Evolutionary conservation across 2,888 invertebrate genomes (phyloP), one percentile per base, ranked within the genome.

Genomic region (Halictus ligatus): DNA sequence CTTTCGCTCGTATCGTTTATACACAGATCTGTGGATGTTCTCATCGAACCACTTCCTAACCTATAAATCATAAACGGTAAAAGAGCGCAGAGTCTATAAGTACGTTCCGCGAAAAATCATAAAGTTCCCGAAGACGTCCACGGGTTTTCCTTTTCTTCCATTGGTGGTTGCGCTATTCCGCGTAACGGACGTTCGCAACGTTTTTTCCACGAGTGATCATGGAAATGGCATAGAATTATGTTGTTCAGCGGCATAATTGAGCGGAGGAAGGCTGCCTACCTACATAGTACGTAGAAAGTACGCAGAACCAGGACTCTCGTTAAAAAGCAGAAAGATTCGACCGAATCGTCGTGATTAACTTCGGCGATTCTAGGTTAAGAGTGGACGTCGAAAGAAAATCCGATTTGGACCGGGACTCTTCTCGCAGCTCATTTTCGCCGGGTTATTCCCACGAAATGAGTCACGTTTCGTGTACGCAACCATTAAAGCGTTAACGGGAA

Each of bases 401-500:
- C 0, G 15, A 35, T 54, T 35, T 50, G 2, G n/a, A 29, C n/a
- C n/a, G 50, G 35, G 21, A 50, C 15, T 50, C 0, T 21, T 54
- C 50, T 54, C n/a, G 54, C 64, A 6, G 7, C 18, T 64, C 18
- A 8, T 64, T 35, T 21, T 69, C 21, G 21, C 21, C 40, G 4
- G 8, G 60, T 76, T 80, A 25, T 46, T 78, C 18, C 43, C 71
- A 18, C 58, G 80, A 83, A 73, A 13, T 83, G 78, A 85, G 48
- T 82, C 80, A 84, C 43, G 7, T 29, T 60, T 85, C 50, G 50
- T 15, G 48, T 40, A 12, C 18, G 18, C 35, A 67, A 78, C 82
- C 67, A 89, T 81, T 84, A 86, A 84, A 58, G 18, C 80, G 58
- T 82, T 72, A 60, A 80, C 35, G 64, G 60, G 71, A 83, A 78